Conservation (phyloP, 2,797 vertebrate genomes). For the Silurus aristotelis region DNA sequence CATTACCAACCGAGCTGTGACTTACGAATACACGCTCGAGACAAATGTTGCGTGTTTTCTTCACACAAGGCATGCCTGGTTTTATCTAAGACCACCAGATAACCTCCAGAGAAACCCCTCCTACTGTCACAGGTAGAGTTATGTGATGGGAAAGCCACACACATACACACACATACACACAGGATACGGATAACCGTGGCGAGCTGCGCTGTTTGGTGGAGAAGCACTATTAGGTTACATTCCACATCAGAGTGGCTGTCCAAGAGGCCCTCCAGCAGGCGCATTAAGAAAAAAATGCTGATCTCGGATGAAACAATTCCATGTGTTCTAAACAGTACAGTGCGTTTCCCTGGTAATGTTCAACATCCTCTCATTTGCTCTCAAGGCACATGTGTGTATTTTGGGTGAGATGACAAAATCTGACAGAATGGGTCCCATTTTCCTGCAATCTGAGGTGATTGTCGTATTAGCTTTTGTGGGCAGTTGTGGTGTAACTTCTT, state of each 20-base stretch:
- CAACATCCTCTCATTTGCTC: conserved; percentile 41
- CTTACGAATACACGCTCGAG: background rate
- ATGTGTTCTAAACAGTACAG: conserved; percentile 48
- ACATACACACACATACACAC: conserved; percentile 3
- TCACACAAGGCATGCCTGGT: background rate
- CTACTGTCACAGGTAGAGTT: conserved; percentile 1
- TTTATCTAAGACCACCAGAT: background rate
- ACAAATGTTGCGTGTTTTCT: background rate
- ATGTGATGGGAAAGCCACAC: conserved; percentile 4
- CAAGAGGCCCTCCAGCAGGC: conserved; percentile 45
- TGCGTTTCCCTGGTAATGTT: conserved; percentile 42
- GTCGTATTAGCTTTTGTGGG: background rate
- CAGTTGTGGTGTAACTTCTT: background rate
- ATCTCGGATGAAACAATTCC: conserved; percentile 49
- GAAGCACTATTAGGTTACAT: conserved; percentile 47
- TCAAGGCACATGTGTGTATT: conserved; percentile 33
- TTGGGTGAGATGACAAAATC: background rate
- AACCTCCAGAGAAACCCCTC: background rate
- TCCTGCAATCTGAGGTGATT: background rate
- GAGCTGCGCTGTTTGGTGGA: background rate
- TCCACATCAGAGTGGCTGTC: conserved; percentile 54
- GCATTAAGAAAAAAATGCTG: conserved; percentile 34
- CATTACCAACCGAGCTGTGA: background rate
- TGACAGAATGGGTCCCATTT: background rate
- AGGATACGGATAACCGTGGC: background rate